A percentile compares a stretch with the other conserved stretches of the same genome.
phyloP scores from a whole-genome alignment of 2,113 vertebrate genomes.

The Tympanuchus pallidicinctus region DNA sequence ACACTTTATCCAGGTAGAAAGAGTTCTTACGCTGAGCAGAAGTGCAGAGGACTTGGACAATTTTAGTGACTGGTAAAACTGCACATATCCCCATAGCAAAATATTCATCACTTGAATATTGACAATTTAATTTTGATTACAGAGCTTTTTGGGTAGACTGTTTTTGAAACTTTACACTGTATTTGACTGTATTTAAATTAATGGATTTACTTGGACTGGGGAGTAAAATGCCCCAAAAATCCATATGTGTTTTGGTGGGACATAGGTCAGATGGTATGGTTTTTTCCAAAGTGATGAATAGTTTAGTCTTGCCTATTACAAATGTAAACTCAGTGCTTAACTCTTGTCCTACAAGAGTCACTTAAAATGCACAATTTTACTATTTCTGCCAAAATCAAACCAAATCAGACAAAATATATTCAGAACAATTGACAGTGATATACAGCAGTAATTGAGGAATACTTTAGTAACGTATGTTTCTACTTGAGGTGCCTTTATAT shows the following conservation, averaged over 20 bases:
- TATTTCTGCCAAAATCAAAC: neutral
- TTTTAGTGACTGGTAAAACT: neutral
- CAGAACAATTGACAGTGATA: neutral
- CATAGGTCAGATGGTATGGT: neutral
- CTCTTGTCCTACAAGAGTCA: neutral
- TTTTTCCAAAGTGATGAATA: neutral
- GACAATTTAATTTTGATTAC: neutral
- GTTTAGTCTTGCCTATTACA: neutral
- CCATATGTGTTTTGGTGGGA: neutral
- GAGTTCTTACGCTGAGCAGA: neutral
- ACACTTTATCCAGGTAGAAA: neutral
- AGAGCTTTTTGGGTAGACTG: neutral
- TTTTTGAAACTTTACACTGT: neutral
- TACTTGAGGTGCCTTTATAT: neutral
- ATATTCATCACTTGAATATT: neutral
- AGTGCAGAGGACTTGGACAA: neutral
- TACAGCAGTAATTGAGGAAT: neutral
- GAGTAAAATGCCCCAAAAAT: neutral
- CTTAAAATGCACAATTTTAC: neutral
- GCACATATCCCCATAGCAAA: neutral
- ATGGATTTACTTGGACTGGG: neutral
- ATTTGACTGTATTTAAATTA: neutral
- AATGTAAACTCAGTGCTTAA: neutral
- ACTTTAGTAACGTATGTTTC: neutral
- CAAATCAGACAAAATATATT: neutral